Evolutionary conservation across 2,888 invertebrate species (phyloP).

Genomic region (Deroplatys truncata): DNA sequence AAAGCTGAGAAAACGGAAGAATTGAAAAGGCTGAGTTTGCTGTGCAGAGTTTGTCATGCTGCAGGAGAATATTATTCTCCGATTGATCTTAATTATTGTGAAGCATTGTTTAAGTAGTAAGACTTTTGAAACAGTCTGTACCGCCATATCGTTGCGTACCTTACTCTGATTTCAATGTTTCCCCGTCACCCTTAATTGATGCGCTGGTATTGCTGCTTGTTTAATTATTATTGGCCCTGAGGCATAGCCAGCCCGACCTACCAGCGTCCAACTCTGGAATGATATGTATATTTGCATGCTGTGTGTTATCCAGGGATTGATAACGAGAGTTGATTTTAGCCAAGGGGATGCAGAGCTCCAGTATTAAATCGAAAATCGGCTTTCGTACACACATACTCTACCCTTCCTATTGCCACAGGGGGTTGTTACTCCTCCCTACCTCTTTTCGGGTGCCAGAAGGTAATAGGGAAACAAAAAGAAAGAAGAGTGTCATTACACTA

Average conservation of each 20-base stretch:
- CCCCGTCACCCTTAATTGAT: conserved; percentile 4
- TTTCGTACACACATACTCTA: background rate
- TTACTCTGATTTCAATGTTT: background rate
- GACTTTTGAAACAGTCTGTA: background rate
- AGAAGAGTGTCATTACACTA: background rate
- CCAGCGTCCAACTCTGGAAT: background rate
- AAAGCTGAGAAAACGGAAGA: too few relatives aligned
- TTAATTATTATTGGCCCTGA: conserved; percentile 11
- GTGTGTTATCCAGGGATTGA: background rate
- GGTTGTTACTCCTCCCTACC: background rate
- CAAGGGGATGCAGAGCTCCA: background rate
- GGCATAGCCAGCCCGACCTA: background rate
- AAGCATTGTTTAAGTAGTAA: background rate
- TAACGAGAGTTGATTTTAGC: conserved; percentile 15
- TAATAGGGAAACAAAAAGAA: background rate
- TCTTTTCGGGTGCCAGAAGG: background rate
- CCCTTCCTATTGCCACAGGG: background rate
- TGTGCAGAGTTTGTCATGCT: too few relatives aligned
- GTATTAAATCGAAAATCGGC: conserved; percentile 17
- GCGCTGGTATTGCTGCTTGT: conserved; percentile 8
- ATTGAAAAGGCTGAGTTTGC: too few relatives aligned
- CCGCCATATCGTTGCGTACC: background rate
- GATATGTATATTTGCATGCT: conserved; percentile 12
- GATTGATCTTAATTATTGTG: background rate
- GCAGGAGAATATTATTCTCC: too few relatives aligned